Conservation (phyloP, 1,140 invertebrate species). For the Pygmarrhopalites habei region DNA sequence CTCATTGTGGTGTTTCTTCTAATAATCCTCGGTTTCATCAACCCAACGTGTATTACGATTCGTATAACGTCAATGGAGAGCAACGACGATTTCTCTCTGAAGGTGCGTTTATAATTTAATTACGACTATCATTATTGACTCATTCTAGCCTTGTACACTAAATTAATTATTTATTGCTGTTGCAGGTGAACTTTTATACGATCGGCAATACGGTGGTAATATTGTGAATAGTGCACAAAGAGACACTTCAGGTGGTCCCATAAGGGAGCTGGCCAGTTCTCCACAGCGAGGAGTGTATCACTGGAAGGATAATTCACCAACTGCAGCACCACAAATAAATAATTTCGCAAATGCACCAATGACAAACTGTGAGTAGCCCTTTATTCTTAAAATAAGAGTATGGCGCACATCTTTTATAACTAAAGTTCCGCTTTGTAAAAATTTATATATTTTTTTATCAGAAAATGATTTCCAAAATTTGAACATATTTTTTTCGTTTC, state of each 20-base stretch:
- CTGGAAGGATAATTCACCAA: conserved; percentile 68
- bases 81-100: conserved; percentile 73
- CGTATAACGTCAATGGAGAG: conserved; percentile 34
- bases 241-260: conserved; percentile 40
- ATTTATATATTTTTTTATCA: too few species aligned
- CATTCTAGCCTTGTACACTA: too few species aligned
- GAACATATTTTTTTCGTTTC: too few species aligned
- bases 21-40: conserved; percentile 22
- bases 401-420: too few species aligned
- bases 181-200: conserved; percentile 62
- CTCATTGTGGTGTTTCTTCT: conserved; percentile 36
- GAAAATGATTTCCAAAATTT: too few species aligned
- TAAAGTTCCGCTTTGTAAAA: too few species aligned
- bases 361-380: conserved; percentile 49
- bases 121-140: too few species aligned
- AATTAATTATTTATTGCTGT: too few species aligned
- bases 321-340: conserved; percentile 33
- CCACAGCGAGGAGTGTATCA: conserved; percentile 73
- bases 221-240: conserved; percentile 49
- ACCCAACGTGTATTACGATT: conserved; percentile 35
- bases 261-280: conserved; percentile 70
- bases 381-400: too few species aligned
- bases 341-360: conserved; percentile 44
- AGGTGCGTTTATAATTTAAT: too few species aligned
- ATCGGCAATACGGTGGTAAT: conserved; percentile 52